Evolutionary conservation across 1,140 invertebrate species (phyloP), one percentile per base, ranked within the genome.

Genomic region (Brachionus koreanus): DNA sequence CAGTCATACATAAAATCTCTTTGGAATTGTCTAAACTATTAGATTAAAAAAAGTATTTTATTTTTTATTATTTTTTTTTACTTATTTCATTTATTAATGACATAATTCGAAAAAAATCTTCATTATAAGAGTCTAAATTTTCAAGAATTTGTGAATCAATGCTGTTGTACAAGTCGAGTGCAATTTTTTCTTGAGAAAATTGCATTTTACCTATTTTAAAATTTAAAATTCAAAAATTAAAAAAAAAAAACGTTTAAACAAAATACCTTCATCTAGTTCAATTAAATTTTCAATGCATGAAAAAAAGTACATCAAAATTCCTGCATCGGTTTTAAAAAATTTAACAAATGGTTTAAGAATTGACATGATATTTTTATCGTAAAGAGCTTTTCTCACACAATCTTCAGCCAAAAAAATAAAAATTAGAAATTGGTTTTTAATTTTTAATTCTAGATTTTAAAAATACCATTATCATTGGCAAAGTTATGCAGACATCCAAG

Each of bases 381-480:
- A 57, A 19, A 19, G 3, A 9, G 46, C 49, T 12, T 79, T 79
- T 61, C 49, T 57, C 33, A 63, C 23, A 16, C 7, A 33, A 9
- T 79, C 69, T 74, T 49, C 9, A 79, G 39, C 69, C 42, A 19
- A 74, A 43, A 79, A 61, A 65, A 79, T n/a, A 39, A 52, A 33
- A 16, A 16, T 19, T 10, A 42, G 23, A 19, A 49, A 1, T 49
- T 29, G n/a, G n/a, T 49, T 6, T 16, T 43, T 69, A 39, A 0
- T 5, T 5, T 69, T 69, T 23, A 23, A 13, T 25, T 74, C 25
- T 3, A 25, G 13, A 25, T 19, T 19, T 29, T 10, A 16, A 42
- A 72, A 52, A 52, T 61, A 79, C 76, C 76, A 79, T 79, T 79
- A 19, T 79, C 49, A 79, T 79, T 79, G 23, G 76, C 57, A 19